These are phyloP conservation scores for Spilarctia lutea DNA, from an alignment of 2,888 invertebrate genomes.

Conservation along the genomic window DNA sequence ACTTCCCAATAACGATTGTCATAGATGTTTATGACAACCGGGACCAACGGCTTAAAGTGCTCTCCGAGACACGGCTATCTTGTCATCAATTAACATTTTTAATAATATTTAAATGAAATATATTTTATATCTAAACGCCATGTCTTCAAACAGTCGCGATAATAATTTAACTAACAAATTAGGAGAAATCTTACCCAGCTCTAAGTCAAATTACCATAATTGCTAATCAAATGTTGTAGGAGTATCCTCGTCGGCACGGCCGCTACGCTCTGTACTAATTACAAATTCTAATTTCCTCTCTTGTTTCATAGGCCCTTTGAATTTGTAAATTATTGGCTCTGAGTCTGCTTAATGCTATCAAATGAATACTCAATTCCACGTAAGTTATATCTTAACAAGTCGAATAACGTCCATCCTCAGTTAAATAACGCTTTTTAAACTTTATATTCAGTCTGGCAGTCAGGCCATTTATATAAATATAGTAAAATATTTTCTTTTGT, in stretches of 20 bases:
- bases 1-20: too few relatives aligned
- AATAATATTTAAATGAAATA: slow-evolving; percentile 55
- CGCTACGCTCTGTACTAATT: slow-evolving; percentile 78
- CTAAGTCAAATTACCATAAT: slow-evolving; percentile 86
- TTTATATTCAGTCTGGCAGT: slow-evolving; percentile 18
- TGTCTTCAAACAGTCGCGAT: slow-evolving; percentile 69
- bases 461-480: slow-evolving; percentile 23
- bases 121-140: slow-evolving; percentile 38
- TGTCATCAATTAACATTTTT: slow-evolving; percentile 15
- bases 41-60: too few relatives aligned
- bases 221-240: slow-evolving; percentile 86
- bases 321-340: slow-evolving; percentile 82
- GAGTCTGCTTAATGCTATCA: slow-evolving; percentile 67
- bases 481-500: slow-evolving; percentile 31
- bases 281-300: slow-evolving; percentile 85
- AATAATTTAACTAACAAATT: slow-evolving; percentile 85
- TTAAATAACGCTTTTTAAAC: slow-evolving; percentile 22
- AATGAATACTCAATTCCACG: slow-evolving; percentile 67
- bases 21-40: too few relatives aligned
- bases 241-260: slow-evolving; percentile 73
- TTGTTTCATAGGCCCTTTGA: slow-evolving; percentile 85
- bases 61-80: too few relatives aligned
- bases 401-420: slow-evolving; percentile 16
- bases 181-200: slow-evolving; percentile 84
- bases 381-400: slow-evolving; percentile 29